Conservation (phyloP, 2,797 vertebrate genomes). For the Neosilurus hyrtlii region DNA sequence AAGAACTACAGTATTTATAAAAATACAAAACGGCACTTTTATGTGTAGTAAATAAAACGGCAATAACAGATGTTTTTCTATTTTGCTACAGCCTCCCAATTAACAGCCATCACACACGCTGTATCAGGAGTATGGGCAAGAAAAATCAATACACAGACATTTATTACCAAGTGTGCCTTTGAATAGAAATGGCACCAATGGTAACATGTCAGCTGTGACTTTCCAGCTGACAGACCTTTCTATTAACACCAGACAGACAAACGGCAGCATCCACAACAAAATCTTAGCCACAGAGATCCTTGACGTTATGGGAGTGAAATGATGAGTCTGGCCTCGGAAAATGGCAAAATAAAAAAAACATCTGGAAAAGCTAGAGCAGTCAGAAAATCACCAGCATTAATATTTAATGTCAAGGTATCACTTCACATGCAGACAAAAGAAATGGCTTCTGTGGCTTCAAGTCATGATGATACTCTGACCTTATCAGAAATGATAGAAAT, state of each 20-base stretch:
- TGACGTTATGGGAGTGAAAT: conserved; percentile 43
- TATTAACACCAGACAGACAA: conserved; percentile 22
- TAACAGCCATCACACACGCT: neutral
- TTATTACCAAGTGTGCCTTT: conserved; percentile 35
- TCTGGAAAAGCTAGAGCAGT: conserved; percentile 45
- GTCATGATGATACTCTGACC: conserved; percentile 54
- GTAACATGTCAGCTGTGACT: conserved; percentile 28
- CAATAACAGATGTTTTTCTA: conserved; percentile 20
- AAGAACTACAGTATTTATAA: neutral
- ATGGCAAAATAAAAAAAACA: conserved; percentile 21
- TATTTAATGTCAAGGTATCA: conserved; percentile 66
- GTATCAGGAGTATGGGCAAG: neutral
- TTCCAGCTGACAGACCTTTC: conserved; percentile 31
- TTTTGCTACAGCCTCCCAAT: conserved; percentile 6
- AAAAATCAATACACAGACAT: conserved; percentile 15
- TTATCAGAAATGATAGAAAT: conserved; percentile 46
- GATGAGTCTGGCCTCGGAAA: conserved; percentile 14
- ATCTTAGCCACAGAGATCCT: conserved; percentile 26
- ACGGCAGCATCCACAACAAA: conserved; percentile 1
- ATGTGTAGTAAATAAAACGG: conserved; percentile 16
- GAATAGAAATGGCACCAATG: conserved; percentile 34
- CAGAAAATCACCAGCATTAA: conserved; percentile 60
- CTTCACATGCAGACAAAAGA: conserved; percentile 55
- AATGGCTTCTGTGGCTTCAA: conserved; percentile 55
- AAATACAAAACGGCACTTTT: neutral